phyloP scores from a whole-genome alignment of 2,113 vertebrate species.

The Pseudorectes ferrugineus region DNA sequence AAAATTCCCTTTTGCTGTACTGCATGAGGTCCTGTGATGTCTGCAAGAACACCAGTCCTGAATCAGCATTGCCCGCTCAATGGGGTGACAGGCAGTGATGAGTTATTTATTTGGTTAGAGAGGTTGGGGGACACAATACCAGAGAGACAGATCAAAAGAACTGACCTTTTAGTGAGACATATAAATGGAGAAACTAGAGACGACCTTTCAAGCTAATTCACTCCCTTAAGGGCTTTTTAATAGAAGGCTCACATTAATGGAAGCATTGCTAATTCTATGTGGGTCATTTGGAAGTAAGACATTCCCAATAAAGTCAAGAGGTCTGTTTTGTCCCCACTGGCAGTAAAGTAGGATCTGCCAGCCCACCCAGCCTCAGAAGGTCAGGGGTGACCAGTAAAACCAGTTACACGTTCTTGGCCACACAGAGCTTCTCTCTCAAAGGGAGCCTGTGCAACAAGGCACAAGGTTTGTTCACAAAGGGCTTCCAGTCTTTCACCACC shows the following conservation, averaged over 20 bases:
- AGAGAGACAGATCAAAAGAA: background rate
- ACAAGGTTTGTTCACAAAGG: constrained; percentile 27
- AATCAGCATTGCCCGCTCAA: background rate
- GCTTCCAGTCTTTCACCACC: background rate
- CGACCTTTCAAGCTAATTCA: background rate
- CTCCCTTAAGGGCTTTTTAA: background rate
- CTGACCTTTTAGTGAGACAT: background rate
- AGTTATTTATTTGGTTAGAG: background rate
- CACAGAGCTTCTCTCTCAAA: background rate
- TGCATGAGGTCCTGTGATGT: constrained; percentile 39
- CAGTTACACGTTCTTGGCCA: background rate
- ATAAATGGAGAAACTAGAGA: background rate
- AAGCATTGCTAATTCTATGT: background rate
- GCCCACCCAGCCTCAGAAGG: background rate
- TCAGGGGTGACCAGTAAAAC: background rate
- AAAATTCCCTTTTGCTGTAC: constrained; percentile 16
- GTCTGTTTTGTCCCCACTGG: background rate
- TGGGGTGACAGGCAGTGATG: background rate
- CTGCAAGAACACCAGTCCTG: constrained; percentile 10
- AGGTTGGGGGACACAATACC: background rate
- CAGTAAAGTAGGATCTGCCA: background rate
- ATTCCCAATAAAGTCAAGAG: background rate
- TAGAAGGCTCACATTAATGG: background rate
- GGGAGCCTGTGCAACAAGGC: background rate
- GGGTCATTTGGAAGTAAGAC: background rate